Percentiles rank a stretch among this genome's conserved stretches.
phyloP scores from a whole-genome alignment of 2,888 invertebrate species.

The Nebria salina region DNA sequence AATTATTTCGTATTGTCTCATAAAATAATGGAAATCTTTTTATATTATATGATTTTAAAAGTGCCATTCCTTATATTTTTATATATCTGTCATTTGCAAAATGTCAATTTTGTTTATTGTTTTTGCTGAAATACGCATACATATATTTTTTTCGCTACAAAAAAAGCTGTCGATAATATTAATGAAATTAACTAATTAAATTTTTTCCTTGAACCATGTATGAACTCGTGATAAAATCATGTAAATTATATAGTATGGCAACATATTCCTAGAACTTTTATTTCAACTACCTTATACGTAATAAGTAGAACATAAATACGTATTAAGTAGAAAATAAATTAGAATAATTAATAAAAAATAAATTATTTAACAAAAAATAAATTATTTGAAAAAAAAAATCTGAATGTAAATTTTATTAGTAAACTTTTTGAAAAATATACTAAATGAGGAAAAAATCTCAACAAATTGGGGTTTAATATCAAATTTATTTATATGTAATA shows the following conservation, averaged over 20 bases:
- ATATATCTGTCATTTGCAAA: not conserved
- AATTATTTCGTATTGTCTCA: slow-evolving; percentile 15
- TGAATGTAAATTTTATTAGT: too few species aligned
- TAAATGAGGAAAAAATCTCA: too few species aligned
- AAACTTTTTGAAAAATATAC: too few species aligned
- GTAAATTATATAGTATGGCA: slow-evolving; percentile 18
- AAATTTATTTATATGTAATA: not conserved
- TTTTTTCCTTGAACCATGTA: slow-evolving; percentile 31
- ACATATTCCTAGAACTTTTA: not conserved
- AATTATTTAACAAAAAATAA: too few species aligned
- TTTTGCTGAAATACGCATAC: not conserved
- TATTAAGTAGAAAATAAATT: not conserved
- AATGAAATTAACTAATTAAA: slow-evolving; percentile 12
- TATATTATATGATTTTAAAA: slow-evolving; percentile 17
- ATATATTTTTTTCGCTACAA: too few species aligned
- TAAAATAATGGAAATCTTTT: slow-evolving; percentile 11
- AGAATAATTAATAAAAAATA: too few species aligned
- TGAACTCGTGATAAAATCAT: slow-evolving; percentile 28
- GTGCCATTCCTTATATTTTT: slow-evolving; percentile 20
- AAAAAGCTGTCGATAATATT: not conserved
- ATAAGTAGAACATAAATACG: not conserved
- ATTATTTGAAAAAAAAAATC: too few species aligned
- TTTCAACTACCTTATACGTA: not conserved
- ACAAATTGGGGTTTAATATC: too few species aligned
- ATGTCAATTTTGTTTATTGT: not conserved